These are phyloP conservation scores for Ploceus nigricollis DNA, from an alignment of 2,113 vertebrate species.

Conservation along the genomic window DNA sequence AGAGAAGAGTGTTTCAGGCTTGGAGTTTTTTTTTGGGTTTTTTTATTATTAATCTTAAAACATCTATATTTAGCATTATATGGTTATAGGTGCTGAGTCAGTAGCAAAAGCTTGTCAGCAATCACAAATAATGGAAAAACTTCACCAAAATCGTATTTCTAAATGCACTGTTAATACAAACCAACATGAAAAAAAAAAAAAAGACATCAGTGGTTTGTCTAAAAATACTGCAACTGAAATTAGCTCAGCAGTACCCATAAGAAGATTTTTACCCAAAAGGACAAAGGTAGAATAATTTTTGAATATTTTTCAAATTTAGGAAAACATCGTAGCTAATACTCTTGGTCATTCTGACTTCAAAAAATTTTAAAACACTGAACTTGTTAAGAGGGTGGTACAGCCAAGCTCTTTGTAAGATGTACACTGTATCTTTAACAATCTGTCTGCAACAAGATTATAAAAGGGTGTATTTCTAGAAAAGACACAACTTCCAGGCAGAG, in stretches of 20 bases:
- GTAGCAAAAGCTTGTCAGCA: not conserved
- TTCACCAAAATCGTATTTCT: not conserved
- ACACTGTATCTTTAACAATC: slow-evolving; percentile 41
- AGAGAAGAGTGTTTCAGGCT: not conserved
- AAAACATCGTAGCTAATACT: not conserved
- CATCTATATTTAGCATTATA: not conserved
- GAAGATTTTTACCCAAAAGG: not conserved
- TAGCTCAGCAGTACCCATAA: slow-evolving; percentile 1
- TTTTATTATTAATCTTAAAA: not conserved
- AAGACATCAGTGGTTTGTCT: not conserved
- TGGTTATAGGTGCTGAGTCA: not conserved
- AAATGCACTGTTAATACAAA: not conserved
- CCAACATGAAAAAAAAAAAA: not conserved
- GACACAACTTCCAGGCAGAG: slow-evolving; percentile 41
- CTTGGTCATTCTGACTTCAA: not conserved
- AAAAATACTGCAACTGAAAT: slow-evolving; percentile 35
- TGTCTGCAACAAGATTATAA: slow-evolving; percentile 2
- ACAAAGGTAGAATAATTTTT: not conserved
- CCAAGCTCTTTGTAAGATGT: not conserved
- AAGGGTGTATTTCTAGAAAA: slow-evolving; percentile 31
- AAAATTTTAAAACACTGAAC: not conserved
- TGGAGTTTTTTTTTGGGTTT: not conserved
- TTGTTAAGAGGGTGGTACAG: not conserved
- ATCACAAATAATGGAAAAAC: not conserved
- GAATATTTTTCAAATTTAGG: not conserved